These are phyloP conservation scores for Conus canariensis DNA, from an alignment of 2,888 invertebrate genomes.

Conservation along the genomic window DNA sequence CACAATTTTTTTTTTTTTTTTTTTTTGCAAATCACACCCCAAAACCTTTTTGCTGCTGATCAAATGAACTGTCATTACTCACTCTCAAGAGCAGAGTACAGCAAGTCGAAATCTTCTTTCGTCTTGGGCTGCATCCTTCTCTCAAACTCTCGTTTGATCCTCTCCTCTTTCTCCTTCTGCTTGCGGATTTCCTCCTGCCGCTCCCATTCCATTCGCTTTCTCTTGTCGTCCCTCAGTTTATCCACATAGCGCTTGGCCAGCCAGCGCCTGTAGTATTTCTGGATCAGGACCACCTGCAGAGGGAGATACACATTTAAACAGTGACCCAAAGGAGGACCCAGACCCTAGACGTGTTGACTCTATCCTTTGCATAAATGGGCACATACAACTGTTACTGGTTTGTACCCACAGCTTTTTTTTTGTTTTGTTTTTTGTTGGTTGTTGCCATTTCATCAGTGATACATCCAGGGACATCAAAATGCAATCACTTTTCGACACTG, in stretches of 20 bases:
- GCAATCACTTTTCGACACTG: too few species aligned
- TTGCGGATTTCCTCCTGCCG: conserved; percentile 73
- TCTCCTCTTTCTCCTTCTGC: conserved; percentile 76
- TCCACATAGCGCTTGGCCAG: conserved; percentile 77
- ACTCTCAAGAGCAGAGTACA: conserved; percentile 79
- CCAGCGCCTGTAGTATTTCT: conserved; percentile 79
- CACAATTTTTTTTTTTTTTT: too few species aligned
- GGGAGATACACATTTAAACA: conserved; percentile 9
- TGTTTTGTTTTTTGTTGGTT: too few species aligned
- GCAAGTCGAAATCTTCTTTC: conserved; percentile 78
- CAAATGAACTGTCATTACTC: conserved; percentile 50
- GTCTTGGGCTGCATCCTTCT: conserved; percentile 78
- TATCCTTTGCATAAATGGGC: too few species aligned
- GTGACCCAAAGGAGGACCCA: not conserved
- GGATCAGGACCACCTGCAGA: conserved; percentile 76
- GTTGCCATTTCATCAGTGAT: too few species aligned
- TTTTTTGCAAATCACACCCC: too few species aligned
- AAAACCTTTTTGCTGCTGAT: not conserved
- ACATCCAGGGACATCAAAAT: too few species aligned
- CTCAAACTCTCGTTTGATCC: conserved; percentile 76
- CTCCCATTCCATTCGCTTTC: conserved; percentile 76
- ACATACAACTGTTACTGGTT: too few species aligned
- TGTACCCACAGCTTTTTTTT: too few species aligned
- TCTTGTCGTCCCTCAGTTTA: conserved; percentile 73
- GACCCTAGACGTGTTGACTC: too few species aligned